Base-by-base conservation (phyloP, 2,888 invertebrate species). In the Tachina lurida region DNA sequence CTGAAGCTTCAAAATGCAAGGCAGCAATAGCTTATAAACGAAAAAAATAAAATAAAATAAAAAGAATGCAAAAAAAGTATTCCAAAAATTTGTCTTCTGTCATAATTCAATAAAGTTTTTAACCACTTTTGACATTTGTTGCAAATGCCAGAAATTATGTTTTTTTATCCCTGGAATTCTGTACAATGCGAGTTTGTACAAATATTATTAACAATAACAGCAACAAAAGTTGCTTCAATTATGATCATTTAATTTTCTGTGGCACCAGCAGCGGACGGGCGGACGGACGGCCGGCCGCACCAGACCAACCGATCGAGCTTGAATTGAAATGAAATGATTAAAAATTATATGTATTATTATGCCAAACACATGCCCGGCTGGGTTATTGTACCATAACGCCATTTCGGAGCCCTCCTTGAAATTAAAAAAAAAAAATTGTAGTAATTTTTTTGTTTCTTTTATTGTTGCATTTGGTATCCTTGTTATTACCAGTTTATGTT, bases 21-120 rank as follows among this genome's bases (percentile, higher is more conserved):
- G 49, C 54, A 62, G 63, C 62, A 54, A 54, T 71, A 63, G 54
- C 52, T 22, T 70, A 22, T 49, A 39, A 60, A 77, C 49, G 60
- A 43, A 31, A 49, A 62, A 9, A 31, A 41, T 10, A 58, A 58
- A 74, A 49, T 74, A 13, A n/a, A n/a, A n/a, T n/a, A n/a, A n/a
- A n/a, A n/a, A n/a, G 43, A 74, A 78, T 73, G 58, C 45, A 80
- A 84, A 74, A 68, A 73, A 67, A 56, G 73, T 76, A 68, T 79
- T 75, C 79, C 43, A 86, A 80, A 83, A 86, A 91, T 91, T 90
- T 91, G 91, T 91, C 89, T 88, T 89, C 90, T 91, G 91, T 91
- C 91, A 91, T 90, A 90, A 91, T 90, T 90, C 90, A 90, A 91
- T 91, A 91, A 90, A 91, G 91, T 90, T 90, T 90, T 91, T 90